Evolutionary conservation across 2,888 invertebrate species (phyloP).

Genomic region (Pyrocoelia pectoralis): DNA sequence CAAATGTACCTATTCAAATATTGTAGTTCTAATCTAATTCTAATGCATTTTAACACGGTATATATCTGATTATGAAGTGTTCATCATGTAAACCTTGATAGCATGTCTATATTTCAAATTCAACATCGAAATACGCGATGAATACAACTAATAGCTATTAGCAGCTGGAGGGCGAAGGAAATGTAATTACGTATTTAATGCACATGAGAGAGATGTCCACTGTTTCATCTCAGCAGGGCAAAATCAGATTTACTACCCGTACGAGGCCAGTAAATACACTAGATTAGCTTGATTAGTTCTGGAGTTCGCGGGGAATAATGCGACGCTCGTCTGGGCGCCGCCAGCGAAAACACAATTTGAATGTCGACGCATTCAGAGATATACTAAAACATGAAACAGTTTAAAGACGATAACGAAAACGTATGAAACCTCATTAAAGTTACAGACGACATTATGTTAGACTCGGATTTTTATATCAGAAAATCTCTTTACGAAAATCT

Average conservation of each 20-base stretch:
- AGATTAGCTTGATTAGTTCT: slow-evolving; percentile 57
- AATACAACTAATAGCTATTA: slow-evolving; percentile 38
- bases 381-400: slow-evolving; percentile 27
- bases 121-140: slow-evolving; percentile 28
- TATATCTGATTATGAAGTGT: not conserved
- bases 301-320: slow-evolving; percentile 47
- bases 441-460: slow-evolving; percentile 22
- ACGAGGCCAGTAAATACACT: slow-evolving; percentile 54
- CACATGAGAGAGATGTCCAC: slow-evolving; percentile 36
- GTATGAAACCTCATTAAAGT: slow-evolving; percentile 27
- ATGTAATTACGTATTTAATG: slow-evolving; percentile 37
- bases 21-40: not conserved
- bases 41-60: not conserved
- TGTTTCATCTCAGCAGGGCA: slow-evolving; percentile 45
- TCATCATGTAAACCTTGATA: slow-evolving; percentile 5
- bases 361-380: slow-evolving; percentile 41
- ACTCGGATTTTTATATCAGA: slow-evolving; percentile 15
- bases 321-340: slow-evolving; percentile 36
- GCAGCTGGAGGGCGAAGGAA: slow-evolving; percentile 37
- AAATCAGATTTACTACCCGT: slow-evolving; percentile 52
- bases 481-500: slow-evolving; percentile 22
- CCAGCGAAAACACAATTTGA: slow-evolving; percentile 46
- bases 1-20: too few relatives aligned
- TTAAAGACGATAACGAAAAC: slow-evolving; percentile 27
- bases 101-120: slow-evolving; percentile 25